A percentile compares a stretch with the other conserved stretches of the same genome.
phyloP scores from a whole-genome alignment of 2,888 invertebrate genomes.

The Pseudococcus viburni region DNA sequence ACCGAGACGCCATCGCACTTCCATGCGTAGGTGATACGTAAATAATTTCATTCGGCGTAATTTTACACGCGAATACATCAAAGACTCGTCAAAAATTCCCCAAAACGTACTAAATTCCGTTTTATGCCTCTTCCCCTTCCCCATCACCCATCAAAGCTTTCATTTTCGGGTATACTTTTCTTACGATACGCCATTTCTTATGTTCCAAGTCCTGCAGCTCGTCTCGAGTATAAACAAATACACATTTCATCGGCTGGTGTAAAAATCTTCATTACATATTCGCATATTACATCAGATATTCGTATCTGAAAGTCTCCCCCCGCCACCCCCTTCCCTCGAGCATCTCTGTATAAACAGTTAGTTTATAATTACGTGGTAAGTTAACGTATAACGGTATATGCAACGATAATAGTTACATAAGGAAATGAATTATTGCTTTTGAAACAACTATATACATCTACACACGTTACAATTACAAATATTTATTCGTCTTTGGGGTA shows the following conservation, averaged over 20 bases:
- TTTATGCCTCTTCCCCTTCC: too few species aligned
- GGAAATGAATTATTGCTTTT: conserved; percentile 27
- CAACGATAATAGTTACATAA: conserved; percentile 35
- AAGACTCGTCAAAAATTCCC: background rate
- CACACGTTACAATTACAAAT: background rate
- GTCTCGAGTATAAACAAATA: too few species aligned
- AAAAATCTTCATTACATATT: background rate
- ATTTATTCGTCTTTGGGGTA: conserved; percentile 31
- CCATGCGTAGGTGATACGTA: background rate
- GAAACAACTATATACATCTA: background rate
- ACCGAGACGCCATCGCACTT: background rate
- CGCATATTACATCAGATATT: background rate
- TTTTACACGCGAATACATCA: conserved; percentile 25
- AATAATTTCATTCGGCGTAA: conserved; percentile 25
- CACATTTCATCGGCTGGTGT: too few species aligned
- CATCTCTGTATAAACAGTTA: background rate
- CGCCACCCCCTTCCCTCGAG: background rate
- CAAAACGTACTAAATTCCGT: background rate
- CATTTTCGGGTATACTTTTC: background rate
- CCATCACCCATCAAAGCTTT: background rate
- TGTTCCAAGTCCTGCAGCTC: too few species aligned
- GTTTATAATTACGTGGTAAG: conserved; percentile 35
- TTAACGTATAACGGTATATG: background rate
- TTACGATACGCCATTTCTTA: too few species aligned
- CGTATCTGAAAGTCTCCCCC: background rate